A percentile compares a stretch with the other conserved stretches of the same genome.
These are phyloP conservation scores for Archivesica marissinica DNA, from an alignment of 1,140 invertebrate genomes.

Conservation along the genomic window DNA sequence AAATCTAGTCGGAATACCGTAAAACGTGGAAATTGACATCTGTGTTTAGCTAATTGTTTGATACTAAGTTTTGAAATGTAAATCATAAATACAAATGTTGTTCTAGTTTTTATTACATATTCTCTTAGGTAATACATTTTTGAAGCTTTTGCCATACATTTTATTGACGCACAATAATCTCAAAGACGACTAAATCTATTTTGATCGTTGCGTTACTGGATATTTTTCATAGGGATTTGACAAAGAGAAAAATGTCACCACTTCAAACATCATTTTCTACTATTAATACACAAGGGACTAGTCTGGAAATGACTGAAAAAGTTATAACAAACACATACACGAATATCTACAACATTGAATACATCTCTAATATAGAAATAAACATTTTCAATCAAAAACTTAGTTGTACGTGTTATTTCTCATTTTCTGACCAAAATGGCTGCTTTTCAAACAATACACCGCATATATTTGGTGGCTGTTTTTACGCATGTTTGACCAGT, in stretches of 20 bases:
- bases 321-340: slow-evolving; percentile 25
- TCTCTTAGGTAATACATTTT: neutral
- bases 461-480: slow-evolving; percentile 21
- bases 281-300: neutral
- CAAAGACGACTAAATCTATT: neutral
- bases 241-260: neutral
- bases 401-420: slow-evolving; percentile 44
- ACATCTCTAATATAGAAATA: neutral
- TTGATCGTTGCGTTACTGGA: slow-evolving; percentile 4
- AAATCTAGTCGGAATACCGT: no score
- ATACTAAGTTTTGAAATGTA: slow-evolving; percentile 21
- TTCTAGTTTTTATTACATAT: neutral
- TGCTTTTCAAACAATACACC: slow-evolving; percentile 57
- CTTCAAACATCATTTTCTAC: neutral
- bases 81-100: neutral
- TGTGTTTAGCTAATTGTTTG: neutral
- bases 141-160: slow-evolving; percentile 18
- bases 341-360: neutral
- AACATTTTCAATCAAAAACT: neutral
- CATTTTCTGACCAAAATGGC: slow-evolving; percentile 66
- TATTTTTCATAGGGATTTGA: neutral
- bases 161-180: neutral
- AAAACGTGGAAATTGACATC: no score
- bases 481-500: slow-evolving; percentile 6
- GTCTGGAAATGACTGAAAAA: slow-evolving; percentile 12